These are phyloP conservation scores for Nothoprocta perdicaria DNA, from an alignment of 2,113 vertebrate genomes.

Conservation along the genomic window DNA sequence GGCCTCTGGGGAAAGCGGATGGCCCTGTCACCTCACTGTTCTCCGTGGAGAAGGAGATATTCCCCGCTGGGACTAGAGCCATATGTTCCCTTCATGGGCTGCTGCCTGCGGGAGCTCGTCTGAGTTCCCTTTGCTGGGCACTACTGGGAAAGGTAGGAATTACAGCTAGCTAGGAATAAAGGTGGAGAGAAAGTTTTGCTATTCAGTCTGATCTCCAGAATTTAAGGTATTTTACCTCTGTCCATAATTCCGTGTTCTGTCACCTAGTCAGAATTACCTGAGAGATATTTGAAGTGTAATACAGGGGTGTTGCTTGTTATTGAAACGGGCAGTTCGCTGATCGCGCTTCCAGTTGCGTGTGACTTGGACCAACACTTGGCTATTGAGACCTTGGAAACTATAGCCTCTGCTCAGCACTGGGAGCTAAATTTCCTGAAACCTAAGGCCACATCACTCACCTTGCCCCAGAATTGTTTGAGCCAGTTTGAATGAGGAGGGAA, in stretches of 20 bases:
- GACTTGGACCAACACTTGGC: background rate
- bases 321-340: background rate
- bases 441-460: too few species aligned
- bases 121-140: background rate
- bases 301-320: background rate
- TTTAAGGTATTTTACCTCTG: background rate
- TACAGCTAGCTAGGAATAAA: background rate
- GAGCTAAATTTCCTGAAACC: too few species aligned
- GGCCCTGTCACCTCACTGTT: background rate
- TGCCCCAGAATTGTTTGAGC: too few species aligned
- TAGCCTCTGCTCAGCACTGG: too few species aligned
- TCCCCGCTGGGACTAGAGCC: constrained; percentile 15
- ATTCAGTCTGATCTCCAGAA: background rate
- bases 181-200: background rate
- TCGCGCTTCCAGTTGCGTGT: background rate
- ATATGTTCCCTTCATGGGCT: constrained; percentile 35
- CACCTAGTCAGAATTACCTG: background rate
- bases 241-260: background rate
- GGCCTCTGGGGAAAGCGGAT: background rate
- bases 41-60: background rate
- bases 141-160: background rate
- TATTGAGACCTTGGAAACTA: background rate
- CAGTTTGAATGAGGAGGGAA: too few species aligned
- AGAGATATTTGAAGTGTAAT: background rate
- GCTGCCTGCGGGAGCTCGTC: background rate